Conservation (phyloP, 2,113 vertebrate genomes). For the Dendropsophus ebraccatus region DNA sequence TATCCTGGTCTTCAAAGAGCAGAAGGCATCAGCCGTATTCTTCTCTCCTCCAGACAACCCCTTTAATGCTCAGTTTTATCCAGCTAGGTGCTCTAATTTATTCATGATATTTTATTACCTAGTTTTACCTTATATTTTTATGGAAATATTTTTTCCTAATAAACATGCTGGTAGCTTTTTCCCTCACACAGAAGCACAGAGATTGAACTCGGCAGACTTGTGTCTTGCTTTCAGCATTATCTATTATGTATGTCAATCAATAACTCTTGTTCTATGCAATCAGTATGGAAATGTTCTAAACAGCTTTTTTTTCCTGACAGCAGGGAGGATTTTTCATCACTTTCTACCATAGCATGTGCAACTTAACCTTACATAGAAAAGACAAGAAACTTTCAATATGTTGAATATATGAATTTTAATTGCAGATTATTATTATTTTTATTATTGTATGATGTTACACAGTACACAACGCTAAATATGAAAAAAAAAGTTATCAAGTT, state of each 20-base stretch:
- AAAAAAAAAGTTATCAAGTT: background rate
- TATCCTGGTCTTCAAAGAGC: no score
- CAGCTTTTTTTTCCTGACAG: constrained; percentile 36
- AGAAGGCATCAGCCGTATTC: no score
- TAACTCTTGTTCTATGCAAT: constrained; percentile 26
- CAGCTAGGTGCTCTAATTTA: background rate
- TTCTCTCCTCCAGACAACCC: no score
- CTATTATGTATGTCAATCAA: constrained; percentile 48
- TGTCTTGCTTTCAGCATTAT: constrained; percentile 36
- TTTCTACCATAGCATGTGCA: constrained; percentile 21
- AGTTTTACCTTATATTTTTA: background rate
- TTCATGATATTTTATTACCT: background rate
- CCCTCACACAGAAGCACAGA: background rate
- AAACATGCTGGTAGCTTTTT: background rate
- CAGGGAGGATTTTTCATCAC: constrained; percentile 26
- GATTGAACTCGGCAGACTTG: constrained; percentile 1
- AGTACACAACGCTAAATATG: background rate
- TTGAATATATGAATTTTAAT: background rate
- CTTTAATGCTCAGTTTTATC: background rate
- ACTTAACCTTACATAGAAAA: background rate
- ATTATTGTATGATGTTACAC: no score
- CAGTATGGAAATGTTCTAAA: constrained; percentile 41
- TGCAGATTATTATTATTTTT: background rate
- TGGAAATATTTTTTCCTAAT: background rate
- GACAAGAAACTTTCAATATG: background rate